Percentiles rank a stretch among this genome's conserved stretches.
These are phyloP conservation scores for Dasypogon diadema DNA, from an alignment of 2,888 invertebrate genomes.

Conservation along the genomic window DNA sequence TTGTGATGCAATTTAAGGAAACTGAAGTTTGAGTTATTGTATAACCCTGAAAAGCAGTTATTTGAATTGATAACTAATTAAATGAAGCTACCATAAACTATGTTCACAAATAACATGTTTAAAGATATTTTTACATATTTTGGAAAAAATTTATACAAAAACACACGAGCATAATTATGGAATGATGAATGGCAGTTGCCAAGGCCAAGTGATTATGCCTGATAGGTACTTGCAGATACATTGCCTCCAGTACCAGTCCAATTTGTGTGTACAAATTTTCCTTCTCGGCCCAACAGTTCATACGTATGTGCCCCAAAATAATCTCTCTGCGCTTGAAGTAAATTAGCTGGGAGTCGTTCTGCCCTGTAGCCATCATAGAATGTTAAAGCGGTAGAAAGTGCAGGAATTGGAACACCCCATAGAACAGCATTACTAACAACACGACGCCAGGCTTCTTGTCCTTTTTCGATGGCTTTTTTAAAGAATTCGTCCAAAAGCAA, in stretches of 20 bases:
- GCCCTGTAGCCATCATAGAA: constrained; percentile 98
- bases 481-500: constrained; percentile 95
- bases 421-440: constrained; percentile 80
- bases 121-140: not conserved
- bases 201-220: no score
- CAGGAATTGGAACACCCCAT: constrained; percentile 93
- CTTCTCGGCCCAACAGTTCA: constrained; percentile 87
- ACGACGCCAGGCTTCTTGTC: constrained; percentile 87
- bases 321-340: constrained; percentile 97
- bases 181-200: not conserved
- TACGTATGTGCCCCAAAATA: constrained; percentile 99
- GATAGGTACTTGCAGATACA: constrained; percentile 93
- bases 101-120: not conserved
- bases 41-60: no score
- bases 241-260: constrained; percentile 99
- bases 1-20: no score
- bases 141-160: no score
- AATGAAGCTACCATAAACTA: no score
- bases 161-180: no score
- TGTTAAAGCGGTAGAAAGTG: constrained; percentile 91
- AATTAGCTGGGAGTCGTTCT: constrained; percentile 89
- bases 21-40: no score
- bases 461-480: constrained; percentile 81
- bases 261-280: constrained; percentile 94
- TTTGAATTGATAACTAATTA: no score